Evolutionary conservation across 2,797 vertebrate genomes (phyloP).

Genomic region (Anabacerthia variegaticeps): DNA sequence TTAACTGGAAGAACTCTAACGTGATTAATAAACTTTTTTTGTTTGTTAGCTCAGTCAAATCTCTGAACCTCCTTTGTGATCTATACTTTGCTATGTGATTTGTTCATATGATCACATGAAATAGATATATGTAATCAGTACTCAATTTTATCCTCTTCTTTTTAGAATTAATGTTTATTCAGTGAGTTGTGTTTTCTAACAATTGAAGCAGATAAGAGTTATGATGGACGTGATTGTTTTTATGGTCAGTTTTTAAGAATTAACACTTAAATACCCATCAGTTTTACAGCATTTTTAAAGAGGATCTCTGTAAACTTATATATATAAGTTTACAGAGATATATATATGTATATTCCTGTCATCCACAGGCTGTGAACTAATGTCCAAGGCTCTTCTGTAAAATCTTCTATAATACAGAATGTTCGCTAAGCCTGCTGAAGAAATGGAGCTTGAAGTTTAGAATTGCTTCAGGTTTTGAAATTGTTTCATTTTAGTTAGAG

Average conservation of each 20-base stretch:
- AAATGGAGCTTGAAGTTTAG: not conserved
- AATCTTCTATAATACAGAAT: not conserved
- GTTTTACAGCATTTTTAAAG: not conserved
- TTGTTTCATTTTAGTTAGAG: not conserved
- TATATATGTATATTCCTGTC: not conserved
- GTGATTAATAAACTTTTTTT: not conserved
- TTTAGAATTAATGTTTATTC: not conserved
- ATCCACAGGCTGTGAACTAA: not conserved
- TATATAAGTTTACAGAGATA: too few species aligned
- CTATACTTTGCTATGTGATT: not conserved
- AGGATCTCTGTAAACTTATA: not conserved
- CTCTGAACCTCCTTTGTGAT: not conserved
- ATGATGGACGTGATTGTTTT: not conserved
- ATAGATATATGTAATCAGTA: not conserved
- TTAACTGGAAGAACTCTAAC: not conserved
- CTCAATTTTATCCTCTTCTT: not conserved
- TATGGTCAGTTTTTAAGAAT: not conserved
- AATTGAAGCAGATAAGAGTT: not conserved
- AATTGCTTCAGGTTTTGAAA: not conserved
- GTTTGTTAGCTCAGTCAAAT: not conserved
- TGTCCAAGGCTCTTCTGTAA: not conserved
- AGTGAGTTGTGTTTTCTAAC: not conserved
- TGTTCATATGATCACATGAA: not conserved
- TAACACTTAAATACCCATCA: fast-evolving
- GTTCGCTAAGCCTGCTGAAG: not conserved